Base-by-base conservation (phyloP, 2,113 vertebrate species). In the Cochlearius cochlearius region DNA sequence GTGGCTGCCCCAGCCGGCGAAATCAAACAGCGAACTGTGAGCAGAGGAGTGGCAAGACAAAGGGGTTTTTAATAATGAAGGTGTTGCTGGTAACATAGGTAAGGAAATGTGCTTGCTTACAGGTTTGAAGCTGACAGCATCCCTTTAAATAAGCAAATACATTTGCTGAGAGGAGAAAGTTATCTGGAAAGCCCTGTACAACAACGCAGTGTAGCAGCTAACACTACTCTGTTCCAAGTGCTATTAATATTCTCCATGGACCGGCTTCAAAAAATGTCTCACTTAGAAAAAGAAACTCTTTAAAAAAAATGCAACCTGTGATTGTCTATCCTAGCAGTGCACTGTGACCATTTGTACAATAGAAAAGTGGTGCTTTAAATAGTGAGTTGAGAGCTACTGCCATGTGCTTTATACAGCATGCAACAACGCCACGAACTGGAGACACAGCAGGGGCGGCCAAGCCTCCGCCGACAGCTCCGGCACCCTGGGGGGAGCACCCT, bases 291-390 rank as follows among this genome's bases (percentile, higher is more conserved):
- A 95, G 86, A 88, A 96, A 91, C 79, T 81, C 20, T 96, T 97
- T 81, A 27, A 56, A 93, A 93, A 88, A 58, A 97, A 96, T 4
- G 82, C 97, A 98, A 98, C 97, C 83, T 60, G 98, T 98, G 98
- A 97, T 95, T 86, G 52, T 96, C 98, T 98, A 98, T 91, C 95
- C 97, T 98, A 98, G 95, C 92, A 97, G 98, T 99, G 98, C 98
- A 85, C 95, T 66, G 98, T 99, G 98, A 98, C 95, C 91, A 88
- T 97, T 98, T 97, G 97, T 98, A 97, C 98, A 99, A 98, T 98
- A 96, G 72, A 94, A 97, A 97, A 97, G 88, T 64, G 91, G 76
- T 96, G 97, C 93, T 73, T 97, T 97, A 97, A 97, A 98, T 95
- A 98, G 97, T 96, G 95, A 95, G 67, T 71, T 34, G 62, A 73